phyloP scores from a whole-genome alignment of 2,113 vertebrate species.

The Argyrosomus japonicus region DNA sequence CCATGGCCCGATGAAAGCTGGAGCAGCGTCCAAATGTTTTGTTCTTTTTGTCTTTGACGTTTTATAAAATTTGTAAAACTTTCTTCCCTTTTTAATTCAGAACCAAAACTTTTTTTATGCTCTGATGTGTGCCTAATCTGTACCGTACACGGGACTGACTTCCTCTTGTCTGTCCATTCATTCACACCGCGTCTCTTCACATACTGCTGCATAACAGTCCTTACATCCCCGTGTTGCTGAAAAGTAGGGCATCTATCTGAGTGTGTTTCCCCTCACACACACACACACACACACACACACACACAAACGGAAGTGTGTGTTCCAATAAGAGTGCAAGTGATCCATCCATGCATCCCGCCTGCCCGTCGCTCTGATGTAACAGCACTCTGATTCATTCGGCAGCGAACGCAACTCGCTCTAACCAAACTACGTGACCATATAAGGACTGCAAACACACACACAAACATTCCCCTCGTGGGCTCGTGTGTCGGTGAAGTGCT shows the following conservation, averaged over 20 bases:
- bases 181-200: slow-evolving; percentile 32
- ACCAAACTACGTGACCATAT: slow-evolving; percentile 75
- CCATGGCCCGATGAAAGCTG: not conserved
- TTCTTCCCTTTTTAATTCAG: not conserved
- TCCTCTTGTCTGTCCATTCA: slow-evolving; percentile 40
- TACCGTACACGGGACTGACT: slow-evolving; percentile 5
- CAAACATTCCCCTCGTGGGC: slow-evolving; percentile 56
- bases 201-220: slow-evolving; percentile 58
- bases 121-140: not conserved
- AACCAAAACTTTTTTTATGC: not conserved
- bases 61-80: not conserved
- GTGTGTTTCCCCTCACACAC: slow-evolving; percentile 43
- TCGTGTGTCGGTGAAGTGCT: slow-evolving; percentile 57
- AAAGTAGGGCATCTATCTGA: slow-evolving; percentile 75
- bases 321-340: slow-evolving; percentile 70
- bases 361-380: slow-evolving; percentile 82
- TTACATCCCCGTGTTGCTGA: slow-evolving; percentile 64
- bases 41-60: not conserved
- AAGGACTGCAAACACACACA: slow-evolving; percentile 54
- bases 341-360: slow-evolving; percentile 73
- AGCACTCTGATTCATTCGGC: slow-evolving; percentile 83
- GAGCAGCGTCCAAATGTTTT: not conserved
- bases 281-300: slow-evolving; percentile 9
- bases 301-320: slow-evolving; percentile 69
- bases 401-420: slow-evolving; percentile 63